Evolutionary conservation across 2,113 vertebrate species (phyloP).

Genomic region (Corvus hawaiiensis): DNA sequence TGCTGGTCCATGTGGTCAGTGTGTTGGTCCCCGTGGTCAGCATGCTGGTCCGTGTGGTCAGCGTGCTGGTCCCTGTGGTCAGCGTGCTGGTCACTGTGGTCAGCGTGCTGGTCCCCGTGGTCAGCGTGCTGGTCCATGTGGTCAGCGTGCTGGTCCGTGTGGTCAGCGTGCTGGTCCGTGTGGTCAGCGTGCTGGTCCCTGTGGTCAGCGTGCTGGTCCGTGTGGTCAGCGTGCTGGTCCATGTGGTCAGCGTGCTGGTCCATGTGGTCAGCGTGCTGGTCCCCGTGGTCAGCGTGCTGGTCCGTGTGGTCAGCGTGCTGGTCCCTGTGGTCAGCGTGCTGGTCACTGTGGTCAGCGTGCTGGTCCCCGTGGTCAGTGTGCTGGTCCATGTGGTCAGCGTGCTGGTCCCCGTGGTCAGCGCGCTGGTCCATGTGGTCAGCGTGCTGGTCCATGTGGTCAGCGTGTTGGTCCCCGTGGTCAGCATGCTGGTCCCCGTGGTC

Average conservation of each 20-base stretch:
- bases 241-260: not conserved
- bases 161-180: not conserved
- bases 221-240: not conserved
- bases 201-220: not conserved
- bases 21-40: no score
- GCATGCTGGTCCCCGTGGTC: not conserved
- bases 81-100: not conserved
- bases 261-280: no score
- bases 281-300: not conserved
- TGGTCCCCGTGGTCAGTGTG: not conserved
- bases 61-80: not conserved
- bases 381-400: not conserved
- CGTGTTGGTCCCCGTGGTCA: not conserved
- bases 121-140: not conserved
- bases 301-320: rapidly evolving
- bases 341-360: not conserved
- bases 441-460: rapidly evolving
- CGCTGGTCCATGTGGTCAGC: not conserved
- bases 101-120: not conserved
- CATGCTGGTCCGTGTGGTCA: no score
- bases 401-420: not conserved
- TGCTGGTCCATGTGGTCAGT: not conserved
- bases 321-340: no score
- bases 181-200: not conserved
- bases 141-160: not conserved